Base-by-base conservation (phyloP, 2,888 invertebrate genomes). In the Cylloceria caligata region DNA sequence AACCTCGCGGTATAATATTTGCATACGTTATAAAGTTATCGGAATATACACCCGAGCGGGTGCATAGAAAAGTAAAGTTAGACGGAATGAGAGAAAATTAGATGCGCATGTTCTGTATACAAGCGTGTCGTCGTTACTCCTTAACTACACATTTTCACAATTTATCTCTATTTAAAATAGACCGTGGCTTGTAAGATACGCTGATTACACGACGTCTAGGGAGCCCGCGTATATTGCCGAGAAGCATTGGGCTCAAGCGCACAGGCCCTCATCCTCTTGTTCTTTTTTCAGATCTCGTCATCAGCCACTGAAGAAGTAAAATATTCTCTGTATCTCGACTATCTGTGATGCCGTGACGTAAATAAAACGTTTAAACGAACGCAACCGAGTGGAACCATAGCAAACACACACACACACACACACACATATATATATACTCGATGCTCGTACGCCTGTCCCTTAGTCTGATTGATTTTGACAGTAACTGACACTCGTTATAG, bases 151-250 rank as follows among this genome's bases (percentile, higher is more conserved):
- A 81, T 77, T 80, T 45, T 27, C 80, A 80, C 80, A 45, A 84
- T 80, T 84, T 77, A 84, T 84, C 81, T 77, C 65, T 71, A 62
- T 84, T 81, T 69, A 73, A 84, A 84, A 84, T 84, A 84, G 84
- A 84, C 72, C 57, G 34, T 19, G 67, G 55, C 42, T 75, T 75
- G 75, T 57, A 75, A 55, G 75, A 75, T 67, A 74, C 64, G 64
- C 39, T 52, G 45, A 67, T 75, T 67, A 75, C 65, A 34, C 13
- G 45, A 42, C 52, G 52, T 9, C 16, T 49, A 47, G 60, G 21
- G 21, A 24, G 47, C 47, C 27, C 30, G 21, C 24, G 30, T 47
- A 19, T 47, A 60, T 47, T 16, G 72, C 49, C 52, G 49, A 7
- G 47, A 24, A 4, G 36, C 64, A 7, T 34, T 64, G 64, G 64